Base-by-base conservation (phyloP, 2,113 vertebrate genomes). In the Hipposideros armiger region DNA sequence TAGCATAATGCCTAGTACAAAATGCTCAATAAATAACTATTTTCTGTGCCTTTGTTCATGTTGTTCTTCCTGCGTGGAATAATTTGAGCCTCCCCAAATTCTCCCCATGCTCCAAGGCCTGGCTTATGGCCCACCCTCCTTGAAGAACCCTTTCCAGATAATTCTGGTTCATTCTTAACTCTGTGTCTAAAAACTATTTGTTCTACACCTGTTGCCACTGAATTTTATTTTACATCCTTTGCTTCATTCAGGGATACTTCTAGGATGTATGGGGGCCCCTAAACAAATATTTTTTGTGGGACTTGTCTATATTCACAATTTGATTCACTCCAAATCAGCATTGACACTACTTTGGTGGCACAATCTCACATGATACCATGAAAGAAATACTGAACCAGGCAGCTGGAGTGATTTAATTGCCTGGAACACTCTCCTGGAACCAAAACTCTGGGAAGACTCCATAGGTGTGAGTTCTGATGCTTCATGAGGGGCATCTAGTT, bases 161-260 rank as follows among this genome's bases (percentile, higher is more conserved):
- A 95, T 73, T 90, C 42, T 80, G 40, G 50, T 93, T 93, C 32
- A 69, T 84, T 84, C 60, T 93, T 93, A 88, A 94, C 13, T 84
- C 30, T 88, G 28, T 64, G 11, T 93, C 66, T 56, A 92, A 86
- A 94, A 96, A 22, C 28, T 30, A 11, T 85, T 40, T 80, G 20
- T 36, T 73, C 62, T 82, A 69, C 2, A 74, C 6, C 6, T 67
- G 58, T 82, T 95, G 56, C 30, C 50, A 95, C 5, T 50, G 62
- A 82, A 67, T 92, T 95, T 95, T 69, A 70, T 94, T 94, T 93
- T 82, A 7, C 5, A 42, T 17, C 30, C 64, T 96, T 94, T 95
- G 36, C 89, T 95, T 93, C 19, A 86, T 85, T 86, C 26, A 78
- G 28, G 58, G 45, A 54, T 91, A 54, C 15, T 47, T 93, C 82